These are phyloP conservation scores for Rhynchopsitta pachyrhyncha DNA, from an alignment of 2,113 vertebrate species.

Conservation along the genomic window DNA sequence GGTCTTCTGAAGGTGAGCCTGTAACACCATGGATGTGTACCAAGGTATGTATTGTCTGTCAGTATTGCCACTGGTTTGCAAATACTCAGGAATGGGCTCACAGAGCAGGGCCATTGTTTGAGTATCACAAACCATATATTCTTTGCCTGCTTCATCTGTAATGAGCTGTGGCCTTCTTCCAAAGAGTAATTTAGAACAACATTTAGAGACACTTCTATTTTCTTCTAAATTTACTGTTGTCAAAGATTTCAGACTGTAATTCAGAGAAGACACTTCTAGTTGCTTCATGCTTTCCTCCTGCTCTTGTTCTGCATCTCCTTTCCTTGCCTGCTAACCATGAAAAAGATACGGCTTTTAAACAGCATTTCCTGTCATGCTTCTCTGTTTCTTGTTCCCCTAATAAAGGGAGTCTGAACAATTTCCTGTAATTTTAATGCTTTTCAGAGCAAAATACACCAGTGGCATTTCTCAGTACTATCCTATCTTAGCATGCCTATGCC, in stretches of 20 bases:
- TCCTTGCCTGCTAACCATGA: not conserved
- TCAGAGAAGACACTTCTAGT: not conserved
- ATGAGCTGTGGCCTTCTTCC: not conserved
- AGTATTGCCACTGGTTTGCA: not conserved
- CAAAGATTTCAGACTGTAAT: not conserved
- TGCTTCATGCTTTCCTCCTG: not conserved
- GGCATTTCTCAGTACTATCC: not conserved
- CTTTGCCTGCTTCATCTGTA: not conserved
- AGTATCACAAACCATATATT: not conserved
- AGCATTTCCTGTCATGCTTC: not conserved
- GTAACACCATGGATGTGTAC: not conserved
- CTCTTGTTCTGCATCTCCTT: not conserved
- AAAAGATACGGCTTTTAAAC: not conserved
- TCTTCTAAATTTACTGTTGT: not conserved
- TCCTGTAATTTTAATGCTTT: not conserved
- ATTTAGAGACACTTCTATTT: not conserved
- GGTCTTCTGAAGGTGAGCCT: accelerated
- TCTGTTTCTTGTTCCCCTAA: not conserved
- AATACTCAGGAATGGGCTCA: not conserved
- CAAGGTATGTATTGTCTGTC: not conserved
- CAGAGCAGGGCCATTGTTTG: not conserved
- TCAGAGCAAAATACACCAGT: not conserved
- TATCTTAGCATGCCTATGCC: not conserved
- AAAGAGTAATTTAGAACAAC: not conserved
- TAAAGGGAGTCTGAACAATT: not conserved